Conservation (phyloP, 2,888 invertebrate species). For the Physocephala rufipes region DNA sequence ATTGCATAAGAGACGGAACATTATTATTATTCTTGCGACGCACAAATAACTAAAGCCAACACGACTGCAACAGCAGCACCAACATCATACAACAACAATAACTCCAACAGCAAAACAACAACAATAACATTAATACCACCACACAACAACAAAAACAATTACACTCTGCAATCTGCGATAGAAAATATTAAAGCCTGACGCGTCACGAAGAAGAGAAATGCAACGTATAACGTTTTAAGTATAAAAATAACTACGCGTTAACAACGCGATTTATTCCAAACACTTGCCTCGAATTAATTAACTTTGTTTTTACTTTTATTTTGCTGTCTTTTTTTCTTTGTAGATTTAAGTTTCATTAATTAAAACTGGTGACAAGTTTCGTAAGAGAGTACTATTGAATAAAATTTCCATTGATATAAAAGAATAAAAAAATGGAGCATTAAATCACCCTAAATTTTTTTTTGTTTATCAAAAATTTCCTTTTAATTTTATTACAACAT, state of each 20-base stretch:
- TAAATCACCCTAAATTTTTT: too few species aligned
- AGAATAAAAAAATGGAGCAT: too few species aligned
- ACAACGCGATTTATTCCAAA: conserved; percentile 16
- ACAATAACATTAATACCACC: conserved; percentile 17
- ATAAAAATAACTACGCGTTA: conserved; percentile 7
- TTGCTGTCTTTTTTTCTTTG: too few species aligned
- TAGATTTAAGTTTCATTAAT: too few species aligned
- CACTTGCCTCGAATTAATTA: conserved; percentile 24
- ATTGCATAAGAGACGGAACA: conserved; percentile 28
- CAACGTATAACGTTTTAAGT: background rate
- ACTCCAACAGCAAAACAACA: background rate
- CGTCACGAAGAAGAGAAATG: background rate
- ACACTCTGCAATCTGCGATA: conserved; percentile 2
- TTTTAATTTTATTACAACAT: too few species aligned
- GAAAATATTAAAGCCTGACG: background rate
- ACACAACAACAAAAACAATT: conserved; percentile 15
- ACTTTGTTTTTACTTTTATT: background rate
- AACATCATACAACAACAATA: background rate
- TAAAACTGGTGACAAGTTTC: too few species aligned
- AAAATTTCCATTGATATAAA: too few species aligned
- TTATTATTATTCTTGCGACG: too few species aligned
- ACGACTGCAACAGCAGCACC: background rate
- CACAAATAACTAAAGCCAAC: too few species aligned
- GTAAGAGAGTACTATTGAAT: too few species aligned
- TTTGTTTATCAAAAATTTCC: too few species aligned